Base-by-base conservation (phyloP, 1,140 invertebrate genomes). In the Atta cephalotes region DNA sequence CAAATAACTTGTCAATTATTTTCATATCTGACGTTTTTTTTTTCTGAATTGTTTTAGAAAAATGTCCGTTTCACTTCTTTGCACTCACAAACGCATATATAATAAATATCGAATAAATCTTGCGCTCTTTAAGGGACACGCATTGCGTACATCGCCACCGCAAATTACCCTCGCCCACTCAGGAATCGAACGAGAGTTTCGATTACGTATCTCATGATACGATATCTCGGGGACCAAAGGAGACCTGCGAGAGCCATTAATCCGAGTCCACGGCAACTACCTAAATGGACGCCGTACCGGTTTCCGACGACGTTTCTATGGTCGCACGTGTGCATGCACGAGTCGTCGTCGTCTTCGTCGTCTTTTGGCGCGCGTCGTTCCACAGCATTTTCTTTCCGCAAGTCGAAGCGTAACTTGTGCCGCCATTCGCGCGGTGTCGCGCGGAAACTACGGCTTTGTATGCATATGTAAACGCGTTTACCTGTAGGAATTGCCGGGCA, bases 391-490 rank as follows among this genome's bases (percentile, higher is more conserved):
- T 93, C 91, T 92, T 93, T 91, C 90, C 92, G 89, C 87, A 80
- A 92, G 91, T 92, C 89, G 91, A 92, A 91, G 90, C 90, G 82
- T 4, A 39, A 28, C 28, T 53, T 79, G 77, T 31, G 58, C 45
- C 31, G 87, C 81, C 88, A 90, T 93, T 93, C 53, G 56, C 76
- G 56, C 58, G 39, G 18, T 71, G 91, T 93, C 91, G 88, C 90
- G 53, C 85, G 74, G 84, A 86, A 89, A 78, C 86, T 77, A 85
- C 87, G 89, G 90, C 91, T 93, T 93, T 93, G 91, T 93, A 91
- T 93, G 92, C 92, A 93, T 92, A 93, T 93, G 92, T 93, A 92
- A 93, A 92, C 92, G 91, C 89, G 91, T 91, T 93, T 93, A 92
- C 92, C 89, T 87, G 80, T 88, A 88, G 91, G 91, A 93, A 93